phyloP scores from a whole-genome alignment of 37 sponge, comb jelly and placozoan species.

The Hexactinellida sp. region DNA sequence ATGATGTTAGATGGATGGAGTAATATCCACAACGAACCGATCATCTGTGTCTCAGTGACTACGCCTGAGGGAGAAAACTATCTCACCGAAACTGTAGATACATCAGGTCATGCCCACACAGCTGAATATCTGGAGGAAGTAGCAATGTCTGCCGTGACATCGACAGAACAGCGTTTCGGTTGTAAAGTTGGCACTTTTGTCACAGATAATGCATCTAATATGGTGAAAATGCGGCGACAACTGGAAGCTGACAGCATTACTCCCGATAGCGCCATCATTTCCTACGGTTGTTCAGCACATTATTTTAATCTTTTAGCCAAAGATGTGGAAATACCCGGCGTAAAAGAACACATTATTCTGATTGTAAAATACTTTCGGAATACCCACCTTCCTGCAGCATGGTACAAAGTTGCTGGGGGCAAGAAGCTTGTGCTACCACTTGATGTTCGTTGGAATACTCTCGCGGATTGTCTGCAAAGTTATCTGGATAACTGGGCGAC shows the following conservation, averaged over 20 bases:
- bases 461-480: slow-evolving; percentile 4
- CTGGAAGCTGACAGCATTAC: neutral
- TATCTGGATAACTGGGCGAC: slow-evolving; percentile 5
- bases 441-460: neutral
- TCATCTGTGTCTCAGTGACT: neutral
- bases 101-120: slow-evolving; percentile 9
- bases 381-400: neutral
- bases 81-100: slow-evolving; percentile 8
- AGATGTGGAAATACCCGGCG: slow-evolving; percentile 2
- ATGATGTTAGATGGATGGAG: slow-evolving; percentile 13
- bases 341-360: neutral
- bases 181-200: neutral
- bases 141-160: neutral
- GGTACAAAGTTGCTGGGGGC: neutral
- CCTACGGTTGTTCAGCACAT: slow-evolving; percentile 13
- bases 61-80: neutral
- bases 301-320: slow-evolving; percentile 12
- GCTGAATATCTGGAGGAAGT: neutral
- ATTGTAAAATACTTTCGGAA: slow-evolving; percentile 12
- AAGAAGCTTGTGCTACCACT: neutral
- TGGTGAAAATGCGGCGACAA: slow-evolving; percentile 4
- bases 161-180: slow-evolving; percentile 7
- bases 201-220: neutral
- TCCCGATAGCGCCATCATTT: neutral
- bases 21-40: slow-evolving; percentile 12